These are phyloP conservation scores for Valencia hispanica DNA, from an alignment of 2,797 vertebrate genomes.

Conservation along the genomic window DNA sequence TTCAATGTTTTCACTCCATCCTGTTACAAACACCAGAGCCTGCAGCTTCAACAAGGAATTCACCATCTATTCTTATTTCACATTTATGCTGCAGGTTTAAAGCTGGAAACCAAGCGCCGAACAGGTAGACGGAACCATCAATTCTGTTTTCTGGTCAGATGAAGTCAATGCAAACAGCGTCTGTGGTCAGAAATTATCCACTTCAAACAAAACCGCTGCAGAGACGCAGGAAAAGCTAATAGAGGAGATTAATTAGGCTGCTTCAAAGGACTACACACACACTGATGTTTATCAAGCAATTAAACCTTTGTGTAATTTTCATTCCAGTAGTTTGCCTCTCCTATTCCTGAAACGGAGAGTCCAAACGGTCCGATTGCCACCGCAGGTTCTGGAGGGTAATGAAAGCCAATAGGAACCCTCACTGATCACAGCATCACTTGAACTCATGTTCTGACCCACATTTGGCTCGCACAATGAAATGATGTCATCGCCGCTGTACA, in stretches of 20 bases:
- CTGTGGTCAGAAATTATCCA: conserved; percentile 52
- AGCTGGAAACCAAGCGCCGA: neutral
- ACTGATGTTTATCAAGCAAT: conserved; percentile 42
- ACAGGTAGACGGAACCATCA: conserved; percentile 14
- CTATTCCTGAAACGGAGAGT: neutral
- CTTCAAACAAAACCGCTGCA: conserved; percentile 66
- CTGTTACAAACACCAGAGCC: too few relatives aligned
- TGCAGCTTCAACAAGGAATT: too few relatives aligned
- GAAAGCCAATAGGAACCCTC: neutral
- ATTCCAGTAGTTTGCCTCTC: conserved; percentile 1
- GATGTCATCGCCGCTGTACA: conserved; percentile 40
- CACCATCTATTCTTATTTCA: too few relatives aligned
- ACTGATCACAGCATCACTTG: neutral
- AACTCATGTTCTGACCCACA: conserved; percentile 5
- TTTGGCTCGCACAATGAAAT: conserved; percentile 8
- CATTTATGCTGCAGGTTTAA: too few relatives aligned
- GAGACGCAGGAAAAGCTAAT: conserved; percentile 48
- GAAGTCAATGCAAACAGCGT: conserved; percentile 50
- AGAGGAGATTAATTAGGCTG: conserved; percentile 54
- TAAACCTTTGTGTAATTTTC: conserved; percentile 35
- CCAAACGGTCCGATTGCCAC: neutral
- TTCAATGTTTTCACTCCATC: too few relatives aligned
- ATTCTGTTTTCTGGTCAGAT: conserved; percentile 40
- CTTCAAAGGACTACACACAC: conserved; percentile 42
- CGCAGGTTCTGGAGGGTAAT: conserved; percentile 3